Evolutionary conservation across 2,113 vertebrate genomes (phyloP), one percentile per base, ranked within the genome.

Genomic region (Myotis davidii): DNA sequence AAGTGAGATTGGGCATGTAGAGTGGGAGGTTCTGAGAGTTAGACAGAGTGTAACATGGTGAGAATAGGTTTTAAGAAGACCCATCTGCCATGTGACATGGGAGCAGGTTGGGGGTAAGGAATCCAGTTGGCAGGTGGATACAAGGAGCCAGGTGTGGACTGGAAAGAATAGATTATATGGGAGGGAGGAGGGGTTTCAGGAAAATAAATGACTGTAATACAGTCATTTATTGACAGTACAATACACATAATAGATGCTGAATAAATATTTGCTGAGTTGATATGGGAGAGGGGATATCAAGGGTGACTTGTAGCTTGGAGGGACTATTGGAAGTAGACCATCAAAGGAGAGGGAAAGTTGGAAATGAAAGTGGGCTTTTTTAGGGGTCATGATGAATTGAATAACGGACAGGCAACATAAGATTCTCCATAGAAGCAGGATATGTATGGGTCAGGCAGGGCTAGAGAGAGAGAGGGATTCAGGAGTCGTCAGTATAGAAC

Each of bases 221-320:
- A 88, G 52, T 37, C 42, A 78, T 37, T 72, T 85, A 32, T 69
- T 84, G 54, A 78, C 1, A 82, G 32, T 61, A 65, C 23, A 54
- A 9, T 81, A 18, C 52, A 29, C 48, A 81, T n/a, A 39, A 50
- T 37, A 64, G 91, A 82, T 69, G 42, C 42, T 92, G 65, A 81
- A 29, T 89, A 87, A 97, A 90, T 91, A 92, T 91, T 95, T 67
- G 83, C 70, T 73, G 85, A 69, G 59, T 91, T 50, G 70, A 50
- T 94, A 74, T 10, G 74, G 83, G 72, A 81, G 67, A 84, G 45
- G 32, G 69, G 59, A 29, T 29, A 18, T 64, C 73, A 96, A 74
- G 82, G 67, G n/a, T 23, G 21, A 52, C 54, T 90, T 77, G 21
- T n/a, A 34, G n/a, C 34, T 48, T 59, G 50, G 76, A 85, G 65